Percentiles rank a stretch among this genome's conserved stretches.
Conservation (phyloP, 2,888 invertebrate genomes). For the Pharmacophagus antenor region DNA sequence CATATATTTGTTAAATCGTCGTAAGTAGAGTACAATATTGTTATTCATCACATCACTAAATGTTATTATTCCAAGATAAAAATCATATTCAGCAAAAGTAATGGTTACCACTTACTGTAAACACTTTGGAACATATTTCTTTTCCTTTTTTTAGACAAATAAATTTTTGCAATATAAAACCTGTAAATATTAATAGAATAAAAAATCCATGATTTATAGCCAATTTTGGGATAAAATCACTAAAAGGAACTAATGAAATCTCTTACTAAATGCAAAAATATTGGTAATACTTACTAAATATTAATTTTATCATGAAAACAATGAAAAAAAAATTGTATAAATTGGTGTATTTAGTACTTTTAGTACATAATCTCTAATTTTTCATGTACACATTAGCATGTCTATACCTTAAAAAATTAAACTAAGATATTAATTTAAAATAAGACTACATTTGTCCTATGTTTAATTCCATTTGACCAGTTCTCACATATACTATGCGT, state of each 20-base stretch:
- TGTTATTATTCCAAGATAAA: conserved; percentile 7
- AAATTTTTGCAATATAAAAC: background rate
- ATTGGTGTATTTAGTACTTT: conserved; percentile 14
- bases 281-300: conserved; percentile 1
- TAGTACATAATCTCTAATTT: conserved; percentile 22
- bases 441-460: background rate
- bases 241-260: background rate
- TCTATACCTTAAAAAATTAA: conserved; percentile 16
- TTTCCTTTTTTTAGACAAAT: background rate
- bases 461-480: background rate
- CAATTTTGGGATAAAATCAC: background rate
- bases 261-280: conserved; percentile 22
- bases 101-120: conserved; percentile 1
- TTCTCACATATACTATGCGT: background rate
- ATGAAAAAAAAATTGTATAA: conserved; percentile 1
- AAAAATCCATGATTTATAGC: background rate
- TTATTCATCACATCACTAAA: background rate
- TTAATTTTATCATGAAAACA: conserved; percentile 7
- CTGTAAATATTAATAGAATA: background rate
- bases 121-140: conserved; percentile 9
- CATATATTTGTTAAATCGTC: background rate
- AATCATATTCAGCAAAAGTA: background rate
- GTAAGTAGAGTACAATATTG: background rate
- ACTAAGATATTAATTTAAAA: background rate
- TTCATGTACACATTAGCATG: conserved; percentile 17